Conservation (phyloP, 2,888 invertebrate species). For the Stenodera caucasica region DNA sequence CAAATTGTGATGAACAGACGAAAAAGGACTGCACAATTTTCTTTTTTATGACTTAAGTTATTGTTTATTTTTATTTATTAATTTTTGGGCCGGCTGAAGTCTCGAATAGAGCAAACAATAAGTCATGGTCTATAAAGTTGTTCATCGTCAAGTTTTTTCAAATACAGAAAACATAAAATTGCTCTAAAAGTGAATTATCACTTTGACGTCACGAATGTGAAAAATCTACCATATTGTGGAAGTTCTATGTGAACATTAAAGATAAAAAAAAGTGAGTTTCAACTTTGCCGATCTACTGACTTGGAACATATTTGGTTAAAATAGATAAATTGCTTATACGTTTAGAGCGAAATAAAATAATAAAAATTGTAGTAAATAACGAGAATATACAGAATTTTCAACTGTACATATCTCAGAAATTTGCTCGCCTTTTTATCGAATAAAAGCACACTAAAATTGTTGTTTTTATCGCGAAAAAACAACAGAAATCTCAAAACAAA, state of each 20-base stretch:
- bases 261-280: background rate
- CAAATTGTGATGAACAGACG: background rate
- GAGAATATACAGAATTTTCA: too few species aligned
- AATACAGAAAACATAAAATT: slow-evolving; percentile 1
- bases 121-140: slow-evolving; percentile 10
- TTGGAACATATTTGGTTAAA: background rate
- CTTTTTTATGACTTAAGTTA: background rate
- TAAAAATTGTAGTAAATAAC: too few species aligned
- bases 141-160: background rate
- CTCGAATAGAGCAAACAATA: background rate
- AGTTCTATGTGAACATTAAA: background rate
- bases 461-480: slow-evolving; percentile 4
- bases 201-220: background rate
- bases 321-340: too few species aligned
- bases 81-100: background rate
- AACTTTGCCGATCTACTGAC: background rate
- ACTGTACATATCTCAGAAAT: too few species aligned
- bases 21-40: too few species aligned
- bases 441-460: background rate
- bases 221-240: background rate
- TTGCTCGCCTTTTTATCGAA: background rate
- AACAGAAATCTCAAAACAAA: slow-evolving; percentile 15
- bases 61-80: background rate
- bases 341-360: too few species aligned
- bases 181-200: slow-evolving; percentile 8